Percentiles rank a stretch among this genome's conserved stretches.
Conservation (phyloP, 64 coral and sea anemone species). For the Astreopora myriophthalma region DNA sequence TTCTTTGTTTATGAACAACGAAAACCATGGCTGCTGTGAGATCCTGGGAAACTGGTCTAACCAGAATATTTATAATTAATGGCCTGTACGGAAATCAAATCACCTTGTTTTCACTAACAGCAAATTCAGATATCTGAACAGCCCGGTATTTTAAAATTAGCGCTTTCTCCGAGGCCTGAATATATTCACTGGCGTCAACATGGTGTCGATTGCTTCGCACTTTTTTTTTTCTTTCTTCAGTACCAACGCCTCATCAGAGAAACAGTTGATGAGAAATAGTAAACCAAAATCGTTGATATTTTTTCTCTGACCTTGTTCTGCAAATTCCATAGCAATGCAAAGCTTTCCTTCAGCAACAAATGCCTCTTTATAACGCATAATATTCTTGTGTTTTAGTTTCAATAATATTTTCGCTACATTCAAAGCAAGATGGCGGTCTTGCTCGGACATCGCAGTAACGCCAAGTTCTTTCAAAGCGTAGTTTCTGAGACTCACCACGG, state of each 20-base stretch:
- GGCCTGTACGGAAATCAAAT: too few species aligned
- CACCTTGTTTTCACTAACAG: too few species aligned
- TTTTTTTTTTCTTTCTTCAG: too few species aligned
- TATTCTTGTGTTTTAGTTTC: conserved; percentile 94
- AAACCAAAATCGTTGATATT: not conserved
- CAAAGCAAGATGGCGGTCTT: conserved; percentile 85
- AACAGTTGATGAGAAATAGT: not conserved
- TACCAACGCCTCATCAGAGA: not conserved
- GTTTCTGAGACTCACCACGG: conserved; percentile 51
- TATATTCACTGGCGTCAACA: too few species aligned
- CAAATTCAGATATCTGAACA: too few species aligned
- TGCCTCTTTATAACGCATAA: conserved; percentile 94
- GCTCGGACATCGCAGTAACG: conserved; percentile 48
- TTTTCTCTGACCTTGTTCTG: conserved; percentile 78
- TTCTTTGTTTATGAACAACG: too few species aligned
- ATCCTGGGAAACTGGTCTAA: too few species aligned
- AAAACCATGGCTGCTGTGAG: too few species aligned
- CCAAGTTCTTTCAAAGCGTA: conserved; percentile 88
- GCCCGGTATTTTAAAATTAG: too few species aligned
- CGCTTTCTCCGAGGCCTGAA: too few species aligned
- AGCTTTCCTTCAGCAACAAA: conserved; percentile 76
- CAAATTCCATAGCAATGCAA: conserved; percentile 97
- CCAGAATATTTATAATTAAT: too few species aligned
- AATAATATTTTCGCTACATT: conserved; percentile 90
- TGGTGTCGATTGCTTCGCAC: too few species aligned